phyloP scores from a whole-genome alignment of 1,140 invertebrate species.

The Polypedilum vanderplanki region DNA sequence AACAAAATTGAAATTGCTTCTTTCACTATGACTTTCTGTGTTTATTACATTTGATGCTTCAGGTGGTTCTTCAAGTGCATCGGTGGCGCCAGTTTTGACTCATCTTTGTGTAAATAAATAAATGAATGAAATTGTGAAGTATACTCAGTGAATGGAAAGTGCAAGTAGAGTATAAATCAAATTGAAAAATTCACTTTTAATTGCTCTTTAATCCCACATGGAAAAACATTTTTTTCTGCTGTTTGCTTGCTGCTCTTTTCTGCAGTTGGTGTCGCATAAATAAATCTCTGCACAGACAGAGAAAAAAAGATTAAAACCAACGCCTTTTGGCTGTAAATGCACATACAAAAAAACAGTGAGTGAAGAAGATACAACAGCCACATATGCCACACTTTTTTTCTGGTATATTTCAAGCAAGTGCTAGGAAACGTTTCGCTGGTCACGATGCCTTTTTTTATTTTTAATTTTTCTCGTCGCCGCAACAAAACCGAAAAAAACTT shows the following conservation, averaged over 20 bases:
- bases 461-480: too few species aligned
- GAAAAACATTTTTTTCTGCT: background rate
- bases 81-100: background rate
- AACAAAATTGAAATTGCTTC: too few species aligned
- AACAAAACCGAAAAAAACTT: too few species aligned
- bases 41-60: background rate
- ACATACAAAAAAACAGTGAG: too few species aligned
- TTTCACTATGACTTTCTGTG: too few species aligned
- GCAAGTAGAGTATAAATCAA: constrained; percentile 12
- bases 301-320: too few species aligned
- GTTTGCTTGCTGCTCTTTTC: background rate
- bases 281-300: background rate
- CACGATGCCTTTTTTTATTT: too few species aligned
- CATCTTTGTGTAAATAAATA: background rate
- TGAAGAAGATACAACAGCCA: too few species aligned
- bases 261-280: background rate
- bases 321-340: background rate
- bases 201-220: constrained; percentile 17
- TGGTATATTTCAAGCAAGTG: too few species aligned
- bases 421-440: too few species aligned
- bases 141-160: background rate
- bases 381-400: too few species aligned
- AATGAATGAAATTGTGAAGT: background rate
- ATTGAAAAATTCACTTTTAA: background rate
- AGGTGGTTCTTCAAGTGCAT: constrained; percentile 5